Conservation (phyloP, 2,113 vertebrate species). For the Barbus barbus region DNA sequence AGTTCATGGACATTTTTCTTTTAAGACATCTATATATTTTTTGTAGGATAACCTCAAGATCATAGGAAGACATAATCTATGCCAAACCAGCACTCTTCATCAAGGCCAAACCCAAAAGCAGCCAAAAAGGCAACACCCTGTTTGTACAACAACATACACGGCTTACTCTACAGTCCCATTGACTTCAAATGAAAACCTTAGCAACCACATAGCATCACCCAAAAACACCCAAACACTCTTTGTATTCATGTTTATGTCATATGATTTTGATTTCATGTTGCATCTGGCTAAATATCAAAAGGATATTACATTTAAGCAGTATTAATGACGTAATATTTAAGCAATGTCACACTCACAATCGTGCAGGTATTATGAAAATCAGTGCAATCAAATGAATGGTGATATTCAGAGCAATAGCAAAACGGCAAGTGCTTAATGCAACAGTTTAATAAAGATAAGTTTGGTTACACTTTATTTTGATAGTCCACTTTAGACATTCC, state of each 20-base stretch:
- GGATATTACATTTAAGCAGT: not conserved
- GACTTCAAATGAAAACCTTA: too few species aligned
- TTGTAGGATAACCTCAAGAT: conserved; percentile 18
- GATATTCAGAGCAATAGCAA: too few species aligned
- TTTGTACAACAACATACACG: not conserved
- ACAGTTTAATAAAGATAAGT: too few species aligned
- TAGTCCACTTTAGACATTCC: too few species aligned
- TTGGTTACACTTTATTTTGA: too few species aligned
- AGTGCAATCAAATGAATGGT: too few species aligned
- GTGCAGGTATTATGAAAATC: too few species aligned
- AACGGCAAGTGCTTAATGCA: too few species aligned
- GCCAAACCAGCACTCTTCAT: conserved; percentile 10
- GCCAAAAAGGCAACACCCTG: conserved; percentile 12
- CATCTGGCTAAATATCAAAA: not conserved
- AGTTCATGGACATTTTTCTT: conserved; percentile 19
- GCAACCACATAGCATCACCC: too few species aligned
- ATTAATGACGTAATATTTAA: not conserved
- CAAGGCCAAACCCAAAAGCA: conserved; percentile 1
- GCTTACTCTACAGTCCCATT: not conserved
- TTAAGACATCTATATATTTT: conserved; percentile 15
- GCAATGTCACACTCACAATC: too few species aligned
- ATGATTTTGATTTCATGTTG: not conserved
- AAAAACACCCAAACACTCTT: not conserved
- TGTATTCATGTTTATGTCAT: not conserved
- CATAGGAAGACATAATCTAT: conserved; percentile 10